Evolutionary conservation across 1,140 invertebrate genomes (phyloP), one percentile per base, ranked within the genome.

Genomic region (Dryas iulia): DNA sequence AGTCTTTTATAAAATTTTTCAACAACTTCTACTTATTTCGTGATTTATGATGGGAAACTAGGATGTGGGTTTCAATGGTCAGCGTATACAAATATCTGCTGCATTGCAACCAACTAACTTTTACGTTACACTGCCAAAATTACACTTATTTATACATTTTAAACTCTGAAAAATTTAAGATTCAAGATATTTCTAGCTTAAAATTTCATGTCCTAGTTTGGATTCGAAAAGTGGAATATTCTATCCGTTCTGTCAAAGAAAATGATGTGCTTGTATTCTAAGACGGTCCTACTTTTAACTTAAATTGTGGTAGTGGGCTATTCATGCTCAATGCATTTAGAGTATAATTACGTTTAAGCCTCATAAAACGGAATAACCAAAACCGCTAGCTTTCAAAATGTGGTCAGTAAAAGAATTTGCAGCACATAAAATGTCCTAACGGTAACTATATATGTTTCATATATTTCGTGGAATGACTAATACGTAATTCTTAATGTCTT

Each of bases 261-360:
- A 56, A 56, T 25, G 24, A 25, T 26, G 23, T 26, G 0, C 53
- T 56, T 56, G 53, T 31, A 58, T 18, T 58, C n/a, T 58, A 31
- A 58, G 26, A 58, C 0, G 3, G 56, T 30, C 56, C 56, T 58
- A 30, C n/a, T 25, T 30, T 58, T 14, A 14, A 31, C 24, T 58
- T 4, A 58, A 56, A 24, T 56, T 56, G 53, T 24, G 23, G n/a
- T 56, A 56, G 53, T 56, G 21, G 39, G 12, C 53, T 26, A 56
- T 56, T 56, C 30, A 33, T 68, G 47, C 39, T 71, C 59, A 59
- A 71, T 26, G 66, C 60, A 67, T 65, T 33, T 69, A 64, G 35
- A 53, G 60, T 62, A 60, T 63, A 66, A 66, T 73, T 69, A 61
- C 39, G 56, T 59, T 70, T 56, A 59, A 63, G 33, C 66, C 66